phyloP scores from a whole-genome alignment of 2,113 vertebrate genomes.

The Chaetura pelagica region DNA sequence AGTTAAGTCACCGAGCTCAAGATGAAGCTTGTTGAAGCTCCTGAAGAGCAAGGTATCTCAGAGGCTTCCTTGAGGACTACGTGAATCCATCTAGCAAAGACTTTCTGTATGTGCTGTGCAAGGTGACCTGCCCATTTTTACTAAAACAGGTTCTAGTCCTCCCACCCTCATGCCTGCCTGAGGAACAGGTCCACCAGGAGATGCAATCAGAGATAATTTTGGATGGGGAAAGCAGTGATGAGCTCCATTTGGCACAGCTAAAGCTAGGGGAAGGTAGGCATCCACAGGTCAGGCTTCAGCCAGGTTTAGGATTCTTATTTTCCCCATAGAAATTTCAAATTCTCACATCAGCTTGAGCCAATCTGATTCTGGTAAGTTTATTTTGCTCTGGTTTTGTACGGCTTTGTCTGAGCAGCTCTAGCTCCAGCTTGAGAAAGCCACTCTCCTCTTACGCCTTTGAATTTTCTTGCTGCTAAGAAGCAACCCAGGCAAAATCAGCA shows the following conservation, averaged over 20 bases:
- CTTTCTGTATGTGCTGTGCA: background rate
- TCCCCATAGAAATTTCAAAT: background rate
- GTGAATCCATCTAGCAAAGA: background rate
- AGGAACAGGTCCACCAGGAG: background rate
- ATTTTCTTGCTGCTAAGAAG: background rate
- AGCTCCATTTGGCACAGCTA: background rate
- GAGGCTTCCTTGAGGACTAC: background rate
- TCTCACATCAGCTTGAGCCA: background rate
- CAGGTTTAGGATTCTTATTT: background rate
- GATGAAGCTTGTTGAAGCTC: accelerated
- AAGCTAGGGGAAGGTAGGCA: background rate
- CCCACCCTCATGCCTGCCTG: background rate
- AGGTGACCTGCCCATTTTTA: background rate
- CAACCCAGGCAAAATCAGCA: background rate
- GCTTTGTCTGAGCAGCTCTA: background rate
- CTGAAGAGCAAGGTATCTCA: background rate
- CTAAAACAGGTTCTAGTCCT: conserved; percentile 10
- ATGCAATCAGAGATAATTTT: background rate
- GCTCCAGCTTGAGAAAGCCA: background rate
- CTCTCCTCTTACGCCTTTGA: background rate
- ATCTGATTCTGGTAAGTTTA: background rate
- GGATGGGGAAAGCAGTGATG: background rate
- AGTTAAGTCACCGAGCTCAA: background rate
- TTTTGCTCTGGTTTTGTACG: background rate
- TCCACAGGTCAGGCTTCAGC: background rate